These are phyloP conservation scores for Anthopleura sola DNA, from an alignment of 64 coral and sea anemone genomes.

Conservation along the genomic window DNA sequence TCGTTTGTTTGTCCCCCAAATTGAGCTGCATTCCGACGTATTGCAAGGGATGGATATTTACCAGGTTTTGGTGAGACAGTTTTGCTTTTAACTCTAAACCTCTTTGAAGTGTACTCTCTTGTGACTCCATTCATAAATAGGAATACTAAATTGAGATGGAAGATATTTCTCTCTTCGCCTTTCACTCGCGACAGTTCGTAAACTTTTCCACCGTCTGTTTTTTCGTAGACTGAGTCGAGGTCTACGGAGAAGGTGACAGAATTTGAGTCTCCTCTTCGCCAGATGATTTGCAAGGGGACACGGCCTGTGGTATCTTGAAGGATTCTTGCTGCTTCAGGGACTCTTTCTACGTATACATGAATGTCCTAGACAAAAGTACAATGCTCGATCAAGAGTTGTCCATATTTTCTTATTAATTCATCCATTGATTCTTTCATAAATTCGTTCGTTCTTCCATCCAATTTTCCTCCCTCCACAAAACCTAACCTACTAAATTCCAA, in stretches of 20 bases:
- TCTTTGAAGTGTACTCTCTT: slow-evolving; percentile 66
- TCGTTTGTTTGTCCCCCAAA: too few species aligned
- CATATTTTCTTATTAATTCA: neutral
- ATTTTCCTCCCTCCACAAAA: neutral
- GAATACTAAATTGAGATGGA: slow-evolving; percentile 61
- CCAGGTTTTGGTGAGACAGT: slow-evolving; percentile 19
- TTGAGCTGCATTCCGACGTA: too few species aligned
- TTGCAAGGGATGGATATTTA: too few species aligned
- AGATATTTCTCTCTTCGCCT: slow-evolving; percentile 85
- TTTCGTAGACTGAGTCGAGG: slow-evolving; percentile 83
- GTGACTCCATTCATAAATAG: slow-evolving; percentile 72
- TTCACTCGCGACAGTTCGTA: slow-evolving; percentile 90
- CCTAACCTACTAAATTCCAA: too few species aligned
- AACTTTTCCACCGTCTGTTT: slow-evolving; percentile 57
- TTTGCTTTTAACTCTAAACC: slow-evolving; percentile 75
- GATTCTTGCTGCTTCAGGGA: slow-evolving; percentile 73
- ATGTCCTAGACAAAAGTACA: slow-evolving; percentile 27
- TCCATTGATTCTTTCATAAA: neutral
- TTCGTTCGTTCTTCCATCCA: neutral
- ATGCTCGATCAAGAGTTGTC: neutral
- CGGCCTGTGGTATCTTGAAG: slow-evolving; percentile 77
- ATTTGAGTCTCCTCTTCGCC: slow-evolving; percentile 40
- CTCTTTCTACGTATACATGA: slow-evolving; percentile 75
- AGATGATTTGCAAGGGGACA: slow-evolving; percentile 62
- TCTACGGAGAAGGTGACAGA: slow-evolving; percentile 65